These are phyloP conservation scores for Agrochola macilenta DNA, from an alignment of 2,888 invertebrate genomes.

Conservation along the genomic window DNA sequence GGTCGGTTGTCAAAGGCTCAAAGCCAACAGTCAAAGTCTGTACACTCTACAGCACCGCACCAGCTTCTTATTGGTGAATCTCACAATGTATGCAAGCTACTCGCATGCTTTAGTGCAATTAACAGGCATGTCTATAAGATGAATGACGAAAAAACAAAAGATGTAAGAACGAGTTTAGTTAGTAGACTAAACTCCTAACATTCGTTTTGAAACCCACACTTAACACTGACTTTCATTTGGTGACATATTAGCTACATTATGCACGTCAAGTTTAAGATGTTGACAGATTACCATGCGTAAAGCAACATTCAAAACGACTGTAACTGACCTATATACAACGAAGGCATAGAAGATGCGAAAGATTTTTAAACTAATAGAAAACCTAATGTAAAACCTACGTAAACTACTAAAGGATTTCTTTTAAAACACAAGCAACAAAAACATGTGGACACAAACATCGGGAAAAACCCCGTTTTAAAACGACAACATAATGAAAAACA, in stretches of 20 bases:
- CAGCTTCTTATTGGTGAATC: no score
- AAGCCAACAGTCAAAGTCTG: no score
- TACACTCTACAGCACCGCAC: no score
- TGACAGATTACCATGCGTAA: background rate
- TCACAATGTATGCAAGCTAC: no score
- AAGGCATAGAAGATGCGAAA: background rate
- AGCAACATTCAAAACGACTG: background rate
- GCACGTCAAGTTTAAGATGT: background rate
- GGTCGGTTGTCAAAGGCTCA: no score
- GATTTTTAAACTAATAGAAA: background rate
- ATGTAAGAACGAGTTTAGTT: background rate
- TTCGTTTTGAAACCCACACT: background rate
- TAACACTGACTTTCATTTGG: background rate
- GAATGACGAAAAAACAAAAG: background rate
- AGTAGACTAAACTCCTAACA: no score
- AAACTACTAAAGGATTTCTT: background rate
- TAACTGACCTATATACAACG: background rate
- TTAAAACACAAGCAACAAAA: background rate
- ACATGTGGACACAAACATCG: background rate
- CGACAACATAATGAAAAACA: slow-evolving; percentile 24
- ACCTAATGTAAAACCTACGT: background rate
- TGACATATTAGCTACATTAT: slow-evolving; percentile 7
- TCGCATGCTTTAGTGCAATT: no score
- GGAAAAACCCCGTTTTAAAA: slow-evolving; percentile 20
- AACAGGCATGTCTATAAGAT: no score